Conservation (phyloP, 2,888 invertebrate species). For the Clivina fossor region DNA sequence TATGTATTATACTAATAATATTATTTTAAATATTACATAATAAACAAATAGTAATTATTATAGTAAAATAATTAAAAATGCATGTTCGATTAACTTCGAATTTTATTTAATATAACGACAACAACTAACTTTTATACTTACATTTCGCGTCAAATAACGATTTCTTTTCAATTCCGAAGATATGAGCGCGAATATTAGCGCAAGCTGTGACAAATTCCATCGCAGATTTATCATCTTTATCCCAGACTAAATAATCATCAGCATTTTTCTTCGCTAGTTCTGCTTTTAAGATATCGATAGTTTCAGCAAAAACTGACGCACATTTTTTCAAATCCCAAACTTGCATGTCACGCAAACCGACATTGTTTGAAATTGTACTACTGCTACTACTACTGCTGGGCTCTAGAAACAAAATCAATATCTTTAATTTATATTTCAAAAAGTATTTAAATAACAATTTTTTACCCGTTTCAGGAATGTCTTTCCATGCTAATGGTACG, state of each 20-base stretch:
- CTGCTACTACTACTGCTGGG: neutral
- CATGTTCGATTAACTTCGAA: neutral
- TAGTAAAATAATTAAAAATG: no score
- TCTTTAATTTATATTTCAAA: neutral
- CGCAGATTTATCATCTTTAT: constrained; percentile 90
- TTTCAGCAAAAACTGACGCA: constrained; percentile 67
- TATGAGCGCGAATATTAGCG: constrained; percentile 87
- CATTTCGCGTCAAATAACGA: constrained; percentile 94
- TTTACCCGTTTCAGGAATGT: constrained; percentile 69
- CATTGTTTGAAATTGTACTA: constrained; percentile 16
- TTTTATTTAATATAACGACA: no score
- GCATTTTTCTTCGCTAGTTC: constrained; percentile 59
- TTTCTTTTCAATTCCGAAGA: constrained; percentile 86
- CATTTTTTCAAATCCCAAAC: constrained; percentile 51
- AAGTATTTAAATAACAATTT: no score
- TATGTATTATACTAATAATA: no score
- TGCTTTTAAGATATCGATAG: constrained; percentile 65
- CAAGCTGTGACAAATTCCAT: constrained; percentile 97
- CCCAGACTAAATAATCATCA: constrained; percentile 85
- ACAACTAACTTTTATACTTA: constrained; percentile 56
- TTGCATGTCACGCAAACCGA: constrained; percentile 46
- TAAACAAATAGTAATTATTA: no score
- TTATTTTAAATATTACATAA: neutral
- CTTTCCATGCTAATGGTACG: constrained; percentile 72
- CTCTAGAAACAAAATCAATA: neutral